Evolutionary conservation across 2,113 vertebrate species (phyloP).

Genomic region (Sturnira hondurensis): DNA sequence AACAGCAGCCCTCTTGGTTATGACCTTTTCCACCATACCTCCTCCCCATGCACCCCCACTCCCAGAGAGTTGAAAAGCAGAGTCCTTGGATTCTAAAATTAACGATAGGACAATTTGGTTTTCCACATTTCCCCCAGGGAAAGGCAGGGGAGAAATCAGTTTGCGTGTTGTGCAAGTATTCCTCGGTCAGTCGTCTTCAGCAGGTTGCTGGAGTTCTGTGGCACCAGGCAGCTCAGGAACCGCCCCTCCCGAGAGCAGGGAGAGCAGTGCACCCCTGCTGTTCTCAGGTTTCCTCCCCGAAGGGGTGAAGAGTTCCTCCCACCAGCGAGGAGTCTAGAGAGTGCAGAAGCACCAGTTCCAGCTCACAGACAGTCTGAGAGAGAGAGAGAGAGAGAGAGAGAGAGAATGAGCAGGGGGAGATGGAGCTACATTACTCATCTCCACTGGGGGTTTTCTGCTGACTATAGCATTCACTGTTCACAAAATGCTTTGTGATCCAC

Average conservation of each 20-base stretch:
- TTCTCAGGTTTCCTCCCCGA: neutral
- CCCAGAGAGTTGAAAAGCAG: neutral
- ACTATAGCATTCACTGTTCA: neutral
- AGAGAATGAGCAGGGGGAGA: neutral
- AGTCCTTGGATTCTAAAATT: neutral
- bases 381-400: no score
- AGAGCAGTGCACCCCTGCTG: neutral
- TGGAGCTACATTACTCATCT: neutral
- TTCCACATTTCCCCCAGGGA: neutral
- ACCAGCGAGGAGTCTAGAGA: neutral
- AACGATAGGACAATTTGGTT: neutral
- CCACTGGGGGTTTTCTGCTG: neutral
- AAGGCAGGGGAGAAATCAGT: neutral
- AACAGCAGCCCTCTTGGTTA: neutral
- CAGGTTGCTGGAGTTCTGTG: neutral
- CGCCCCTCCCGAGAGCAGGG: no score
- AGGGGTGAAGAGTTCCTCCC: neutral
- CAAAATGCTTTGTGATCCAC: neutral
- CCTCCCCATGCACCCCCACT: neutral
- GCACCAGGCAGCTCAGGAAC: neutral
- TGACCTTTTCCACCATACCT: neutral
- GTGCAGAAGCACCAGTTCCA: neutral
- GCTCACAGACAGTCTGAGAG: neutral
- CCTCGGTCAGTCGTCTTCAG: neutral
- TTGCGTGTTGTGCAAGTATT: neutral